phyloP scores from a whole-genome alignment of 2,797 vertebrate species.

The Miichthys miiuy region DNA sequence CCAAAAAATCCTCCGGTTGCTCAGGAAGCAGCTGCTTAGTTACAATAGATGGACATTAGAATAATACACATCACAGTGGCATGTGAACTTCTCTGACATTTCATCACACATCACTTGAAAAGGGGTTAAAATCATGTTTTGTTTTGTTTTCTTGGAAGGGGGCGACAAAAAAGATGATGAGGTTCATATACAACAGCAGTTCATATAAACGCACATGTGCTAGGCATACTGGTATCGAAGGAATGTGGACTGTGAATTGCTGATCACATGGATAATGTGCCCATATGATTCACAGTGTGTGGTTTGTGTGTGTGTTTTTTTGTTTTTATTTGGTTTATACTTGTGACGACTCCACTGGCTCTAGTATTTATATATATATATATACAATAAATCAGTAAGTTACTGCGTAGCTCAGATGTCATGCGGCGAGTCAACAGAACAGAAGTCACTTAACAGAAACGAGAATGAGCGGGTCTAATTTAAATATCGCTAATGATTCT shows the following conservation, averaged over 20 bases:
- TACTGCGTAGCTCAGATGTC: constrained; percentile 19
- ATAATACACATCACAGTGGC: constrained; percentile 38
- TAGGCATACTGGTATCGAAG: constrained; percentile 59
- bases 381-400: constrained; percentile 58
- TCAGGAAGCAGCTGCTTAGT: constrained; percentile 19
- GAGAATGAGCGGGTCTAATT: too few relatives aligned
- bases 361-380: constrained; percentile 64
- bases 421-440: constrained; percentile 12
- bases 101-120: constrained; percentile 41
- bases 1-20: background rate
- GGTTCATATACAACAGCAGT: constrained; percentile 56
- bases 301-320: constrained; percentile 42
- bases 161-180: constrained; percentile 37
- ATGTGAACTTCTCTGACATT: constrained; percentile 24
- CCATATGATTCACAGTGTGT: constrained; percentile 67
- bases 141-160: background rate
- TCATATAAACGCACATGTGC: constrained; percentile 55
- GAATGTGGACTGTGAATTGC: constrained; percentile 70
- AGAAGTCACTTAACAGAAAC: background rate
- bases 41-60: constrained; percentile 11
- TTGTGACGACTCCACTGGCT: constrained; percentile 30
- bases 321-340: constrained; percentile 55
- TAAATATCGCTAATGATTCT: background rate
- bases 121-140: background rate
- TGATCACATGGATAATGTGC: constrained; percentile 57